Conservation (phyloP, 2,113 vertebrate species). For the Mesocricetus auratus region DNA sequence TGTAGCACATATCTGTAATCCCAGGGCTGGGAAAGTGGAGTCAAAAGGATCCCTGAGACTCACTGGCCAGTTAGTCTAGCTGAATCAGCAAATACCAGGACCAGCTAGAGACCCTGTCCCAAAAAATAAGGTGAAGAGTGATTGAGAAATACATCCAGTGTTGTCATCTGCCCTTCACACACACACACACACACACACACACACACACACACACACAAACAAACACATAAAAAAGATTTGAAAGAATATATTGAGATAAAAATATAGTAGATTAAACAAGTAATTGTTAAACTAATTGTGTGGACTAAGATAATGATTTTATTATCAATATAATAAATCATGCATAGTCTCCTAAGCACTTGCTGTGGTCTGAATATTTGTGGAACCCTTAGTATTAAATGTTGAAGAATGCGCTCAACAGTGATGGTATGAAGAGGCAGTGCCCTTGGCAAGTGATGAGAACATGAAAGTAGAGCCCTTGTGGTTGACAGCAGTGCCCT, state of each 20-base stretch:
- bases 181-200: too few relatives aligned
- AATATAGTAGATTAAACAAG: not conserved
- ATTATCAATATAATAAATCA: not conserved
- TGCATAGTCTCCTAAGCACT: not conserved
- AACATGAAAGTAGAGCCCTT: not conserved
- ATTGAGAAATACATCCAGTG: not conserved
- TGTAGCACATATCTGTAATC: not conserved
- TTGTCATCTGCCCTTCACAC: not conserved
- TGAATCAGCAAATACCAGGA: not conserved
- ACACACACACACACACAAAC: not conserved
- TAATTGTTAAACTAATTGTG: not conserved
- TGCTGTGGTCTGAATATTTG: not conserved
- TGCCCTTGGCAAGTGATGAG: rapidly evolving
- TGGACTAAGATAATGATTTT: not conserved
- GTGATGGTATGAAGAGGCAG: not conserved
- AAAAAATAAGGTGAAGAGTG: not conserved
- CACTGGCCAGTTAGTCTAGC: not conserved
- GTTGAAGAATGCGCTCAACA: not conserved
- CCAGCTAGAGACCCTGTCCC: not conserved
- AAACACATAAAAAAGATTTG: not conserved
- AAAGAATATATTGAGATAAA: slow-evolving; percentile 10
- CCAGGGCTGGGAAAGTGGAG: not conserved
- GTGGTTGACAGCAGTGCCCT: not conserved
- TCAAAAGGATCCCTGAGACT: not conserved
- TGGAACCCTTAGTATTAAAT: not conserved